Percentiles rank a stretch among this genome's conserved stretches.
These are phyloP conservation scores for Automeris io DNA, from an alignment of 2,888 invertebrate species.

Conservation along the genomic window DNA sequence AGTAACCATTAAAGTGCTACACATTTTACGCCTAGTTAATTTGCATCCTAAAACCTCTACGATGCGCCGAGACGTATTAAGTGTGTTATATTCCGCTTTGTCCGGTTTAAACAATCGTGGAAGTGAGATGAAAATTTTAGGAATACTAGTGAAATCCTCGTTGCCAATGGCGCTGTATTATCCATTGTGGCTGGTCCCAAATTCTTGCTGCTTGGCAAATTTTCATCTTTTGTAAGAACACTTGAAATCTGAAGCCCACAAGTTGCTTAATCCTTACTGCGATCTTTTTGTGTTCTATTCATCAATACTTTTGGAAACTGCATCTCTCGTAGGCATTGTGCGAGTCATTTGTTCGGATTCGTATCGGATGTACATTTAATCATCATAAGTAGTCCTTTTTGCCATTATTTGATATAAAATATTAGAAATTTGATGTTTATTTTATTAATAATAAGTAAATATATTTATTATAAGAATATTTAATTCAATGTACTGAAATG, in stretches of 20 bases:
- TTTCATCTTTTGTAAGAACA: conserved; percentile 49
- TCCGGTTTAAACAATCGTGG: conserved; percentile 44
- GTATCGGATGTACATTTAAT: conserved; percentile 14
- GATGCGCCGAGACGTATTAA: conserved; percentile 7
- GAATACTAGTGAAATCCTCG: conserved; percentile 52
- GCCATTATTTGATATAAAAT: no score
- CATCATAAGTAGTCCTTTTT: no score
- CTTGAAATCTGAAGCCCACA: conserved; percentile 52
- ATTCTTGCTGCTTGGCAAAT: conserved; percentile 59
- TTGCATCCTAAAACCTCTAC: no score
- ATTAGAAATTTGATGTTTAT: no score
- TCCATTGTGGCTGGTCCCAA: conserved; percentile 48
- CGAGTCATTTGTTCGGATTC: conserved; percentile 24
- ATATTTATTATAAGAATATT: no score
- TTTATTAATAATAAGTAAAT: no score
- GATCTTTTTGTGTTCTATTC: conserved; percentile 50
- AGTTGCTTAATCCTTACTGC: conserved; percentile 61
- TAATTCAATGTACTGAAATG: no score
- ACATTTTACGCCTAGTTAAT: no score
- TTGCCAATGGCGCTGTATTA: conserved; percentile 39
- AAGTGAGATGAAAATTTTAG: conserved; percentile 32
- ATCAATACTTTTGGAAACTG: conserved; percentile 52
- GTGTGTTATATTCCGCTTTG: conserved; percentile 17
- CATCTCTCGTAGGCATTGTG: conserved; percentile 34
- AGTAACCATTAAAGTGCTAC: no score